Percentiles rank a stretch among this genome's conserved stretches.
These are phyloP conservation scores for Parapsyche elsis DNA, from an alignment of 1,140 invertebrate species.

Conservation along the genomic window DNA sequence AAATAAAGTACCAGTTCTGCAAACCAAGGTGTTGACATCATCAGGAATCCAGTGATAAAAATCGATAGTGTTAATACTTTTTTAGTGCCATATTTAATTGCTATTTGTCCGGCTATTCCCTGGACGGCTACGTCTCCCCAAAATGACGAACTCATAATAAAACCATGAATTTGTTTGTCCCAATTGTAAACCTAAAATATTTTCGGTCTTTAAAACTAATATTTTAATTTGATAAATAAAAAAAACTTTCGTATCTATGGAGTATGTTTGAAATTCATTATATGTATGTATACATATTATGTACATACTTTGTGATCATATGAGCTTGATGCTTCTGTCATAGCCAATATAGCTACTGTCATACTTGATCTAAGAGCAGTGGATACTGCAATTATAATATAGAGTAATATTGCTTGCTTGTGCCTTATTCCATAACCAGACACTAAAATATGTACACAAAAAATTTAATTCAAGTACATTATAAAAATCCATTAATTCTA, in stretches of 20 bases:
- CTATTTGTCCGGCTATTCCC: slow-evolving; percentile 76
- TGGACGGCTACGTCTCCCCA: slow-evolving; percentile 74
- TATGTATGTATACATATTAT: slow-evolving; percentile 31
- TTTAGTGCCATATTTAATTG: slow-evolving; percentile 72
- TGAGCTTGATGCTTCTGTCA: slow-evolving; percentile 61
- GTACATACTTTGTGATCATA: slow-evolving; percentile 9
- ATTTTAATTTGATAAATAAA: too few relatives aligned
- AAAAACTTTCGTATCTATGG: too few relatives aligned
- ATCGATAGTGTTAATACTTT: slow-evolving; percentile 63
- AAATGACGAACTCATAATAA: slow-evolving; percentile 70
- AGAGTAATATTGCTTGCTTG: slow-evolving; percentile 43
- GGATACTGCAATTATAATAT: slow-evolving; percentile 32
- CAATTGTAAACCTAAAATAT: slow-evolving; percentile 65
- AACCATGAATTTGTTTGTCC: slow-evolving; percentile 69
- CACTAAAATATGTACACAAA: neutral
- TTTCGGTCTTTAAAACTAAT: too few relatives aligned
- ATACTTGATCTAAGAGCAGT: slow-evolving; percentile 62
- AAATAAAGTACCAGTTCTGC: neutral
- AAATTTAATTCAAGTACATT: too few relatives aligned
- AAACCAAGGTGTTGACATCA: slow-evolving; percentile 27
- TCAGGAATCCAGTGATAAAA: slow-evolving; percentile 1
- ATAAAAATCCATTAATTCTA: slow-evolving; percentile 6
- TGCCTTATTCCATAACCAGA: slow-evolving; percentile 27
- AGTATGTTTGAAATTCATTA: too few relatives aligned
- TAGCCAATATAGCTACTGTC: slow-evolving; percentile 66